phyloP scores from a whole-genome alignment of 2,888 invertebrate species.

The Andrena camellia region DNA sequence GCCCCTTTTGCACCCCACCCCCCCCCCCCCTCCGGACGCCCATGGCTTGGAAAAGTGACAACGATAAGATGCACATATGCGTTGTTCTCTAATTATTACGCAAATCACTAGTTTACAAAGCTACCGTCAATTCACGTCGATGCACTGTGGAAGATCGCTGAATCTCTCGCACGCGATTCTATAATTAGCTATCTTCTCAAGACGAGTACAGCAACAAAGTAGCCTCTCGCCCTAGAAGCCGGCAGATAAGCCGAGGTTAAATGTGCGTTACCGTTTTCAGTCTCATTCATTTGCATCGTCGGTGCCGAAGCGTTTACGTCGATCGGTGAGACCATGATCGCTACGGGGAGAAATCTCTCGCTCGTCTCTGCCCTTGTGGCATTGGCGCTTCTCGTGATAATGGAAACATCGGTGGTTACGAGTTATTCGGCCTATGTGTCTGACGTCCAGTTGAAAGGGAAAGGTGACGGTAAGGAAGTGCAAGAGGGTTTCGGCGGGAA shows the following conservation, averaged over 20 bases:
- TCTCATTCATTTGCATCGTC: constrained; percentile 28
- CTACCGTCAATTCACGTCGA: background rate
- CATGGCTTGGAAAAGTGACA: no score
- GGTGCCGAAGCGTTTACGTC: constrained; percentile 7
- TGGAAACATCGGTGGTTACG: constrained; percentile 3
- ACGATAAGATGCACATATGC: no score
- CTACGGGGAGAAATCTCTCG: constrained; percentile 10
- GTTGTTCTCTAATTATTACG: no score
- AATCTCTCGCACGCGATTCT: constrained; percentile 10
- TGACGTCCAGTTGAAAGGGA: no score
- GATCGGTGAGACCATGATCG: constrained; percentile 31
- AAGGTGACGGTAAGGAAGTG: no score
- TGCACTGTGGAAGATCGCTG: background rate
- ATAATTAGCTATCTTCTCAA: constrained; percentile 31
- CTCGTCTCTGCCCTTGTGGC: constrained; percentile 8
- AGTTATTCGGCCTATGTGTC: no score
- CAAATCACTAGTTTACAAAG: no score
- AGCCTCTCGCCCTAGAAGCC: constrained; percentile 45
- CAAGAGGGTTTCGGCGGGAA: no score
- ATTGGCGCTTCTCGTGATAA: constrained; percentile 12
- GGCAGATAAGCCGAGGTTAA: constrained; percentile 60
- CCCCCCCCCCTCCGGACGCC: no score
- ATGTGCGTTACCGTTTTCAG: constrained; percentile 33
- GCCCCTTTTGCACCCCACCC: no score
- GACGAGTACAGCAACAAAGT: constrained; percentile 13